Base-by-base conservation (phyloP, 2,113 vertebrate species). In the Camelus dromedarius region DNA sequence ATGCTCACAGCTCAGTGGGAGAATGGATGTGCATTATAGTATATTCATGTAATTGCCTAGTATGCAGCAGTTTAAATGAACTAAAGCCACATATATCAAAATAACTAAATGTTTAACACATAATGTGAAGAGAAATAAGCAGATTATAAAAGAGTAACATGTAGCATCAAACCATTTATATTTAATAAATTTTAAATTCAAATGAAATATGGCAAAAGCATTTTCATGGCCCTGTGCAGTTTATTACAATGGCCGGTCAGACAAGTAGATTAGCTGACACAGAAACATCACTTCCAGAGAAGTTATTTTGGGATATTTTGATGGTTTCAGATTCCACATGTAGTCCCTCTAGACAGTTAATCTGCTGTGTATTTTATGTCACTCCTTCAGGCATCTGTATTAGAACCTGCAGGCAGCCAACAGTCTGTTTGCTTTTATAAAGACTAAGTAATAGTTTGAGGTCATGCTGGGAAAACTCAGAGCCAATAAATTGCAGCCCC, bases 161-260 rank as follows among this genome's bases (percentile, higher is more conserved):
- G 77, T 58, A 93, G 6, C 56, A 77, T 70, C 60, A 64, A 50
- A 20, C 13, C 24, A 76, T 81, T 76, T 76, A 67, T 67, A 82
- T 54, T 93, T 77, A 62, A 85, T 87, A 76, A 48, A 92, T 90
- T 89, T 73, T 56, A 95, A 79, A n/a, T 67, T 92, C 83, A 20
- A 91, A 84, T 54, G 14, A 56, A 89, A 89, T 62, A 76, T 35
- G 20, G 48, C 80, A 81, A 82, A 91, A 94, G 70, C 15, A 14
- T 93, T 77, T 89, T 94, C 69, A 9, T 60, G 76, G 58, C 30
- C 0, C 0, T 6, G 0, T 22, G 8, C 12, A 32, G 38, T 75
- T 91, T 73, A 70, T 92, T 77, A 87, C 35, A 89, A 52, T 19
- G 85, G n/a, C 38, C 62, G 76, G 6, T 76, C 86, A 87, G 91